Evolutionary conservation across 2,797 vertebrate genomes (phyloP), one percentile per base, ranked within the genome.

Genomic region (Poeciliopsis infans): DNA sequence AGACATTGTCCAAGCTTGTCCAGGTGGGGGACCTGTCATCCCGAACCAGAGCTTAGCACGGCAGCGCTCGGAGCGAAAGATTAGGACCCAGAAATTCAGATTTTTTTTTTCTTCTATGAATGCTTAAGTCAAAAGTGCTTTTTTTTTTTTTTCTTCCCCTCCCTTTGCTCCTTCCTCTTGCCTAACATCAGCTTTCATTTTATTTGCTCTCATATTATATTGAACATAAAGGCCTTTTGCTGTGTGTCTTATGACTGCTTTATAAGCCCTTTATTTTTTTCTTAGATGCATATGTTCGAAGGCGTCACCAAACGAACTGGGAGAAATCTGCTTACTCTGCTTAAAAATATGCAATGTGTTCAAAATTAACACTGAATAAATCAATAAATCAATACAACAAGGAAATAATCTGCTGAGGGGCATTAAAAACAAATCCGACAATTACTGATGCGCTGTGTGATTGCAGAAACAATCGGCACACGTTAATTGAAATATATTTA

Each of bases 1-100:
- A 95, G 95, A 96, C 95, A 96, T 96, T 96, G 96, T 96, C 96
- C 96, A 96, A 95, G 94, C 95, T 96, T 96, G 96, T 96, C 96
- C 95, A 96, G 96, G 96, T 96, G 96, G 96, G 95, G 96, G 95
- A 96, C 95, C 96, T 96, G 96, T 96, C 96, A 96, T 94, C 94
- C 93, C 93, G 92, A 96, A 96, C 95, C 94, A 93, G 88, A 92
- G 95, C 94, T 96, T 96, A 96, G 95, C 93, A 86, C 90, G 82
- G 94, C 94, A 88, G 91, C 43, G 94, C 95, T 96, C 89, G 85
- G 88, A 96, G 95, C 91, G 53, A 94, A 94, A 96, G 95, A 96
- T 96, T 96, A 96, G 93, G 92, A 95, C 94, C 94, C 87, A 80
- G 90, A 92, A 94, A 95, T 94, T 93, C 89, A 92, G 87, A 91